Conservation (phyloP, 2,888 invertebrate species). For the Platycheirus rosarum region DNA sequence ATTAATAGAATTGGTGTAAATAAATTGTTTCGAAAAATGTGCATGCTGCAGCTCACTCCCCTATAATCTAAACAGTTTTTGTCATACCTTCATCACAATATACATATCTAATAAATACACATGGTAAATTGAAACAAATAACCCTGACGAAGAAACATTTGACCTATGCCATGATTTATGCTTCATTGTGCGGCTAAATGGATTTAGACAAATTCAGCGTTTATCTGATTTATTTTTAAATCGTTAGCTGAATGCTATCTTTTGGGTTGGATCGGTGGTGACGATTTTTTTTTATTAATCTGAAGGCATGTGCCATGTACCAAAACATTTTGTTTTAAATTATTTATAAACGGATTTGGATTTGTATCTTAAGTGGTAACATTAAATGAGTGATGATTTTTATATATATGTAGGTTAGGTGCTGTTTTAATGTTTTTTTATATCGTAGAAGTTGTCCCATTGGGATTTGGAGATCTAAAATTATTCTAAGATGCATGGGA, state of each 20-base stretch:
- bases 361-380: background rate
- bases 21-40: constrained; percentile 10
- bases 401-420: too few species aligned
- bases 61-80: background rate
- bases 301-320: constrained; percentile 29
- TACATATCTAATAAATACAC: background rate
- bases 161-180: constrained; percentile 70
- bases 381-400: too few species aligned
- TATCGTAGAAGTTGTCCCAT: too few species aligned
- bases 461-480: too few species aligned
- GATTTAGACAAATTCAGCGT: constrained; percentile 70
- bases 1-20: constrained; percentile 42
- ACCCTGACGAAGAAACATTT: constrained; percentile 45
- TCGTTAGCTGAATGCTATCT: constrained; percentile 42
- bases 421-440: too few species aligned
- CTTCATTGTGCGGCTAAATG: constrained; percentile 46
- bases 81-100: background rate
- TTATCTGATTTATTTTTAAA: constrained; percentile 68
- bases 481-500: too few species aligned
- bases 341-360: background rate
- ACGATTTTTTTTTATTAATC: constrained; percentile 8
- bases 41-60: background rate
- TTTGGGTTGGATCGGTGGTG: constrained; percentile 4
- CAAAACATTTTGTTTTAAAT: constrained; percentile 24
- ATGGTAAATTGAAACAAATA: constrained; percentile 44